Conservation (phyloP, 2,888 invertebrate species). For the Mylabris sibirica region DNA sequence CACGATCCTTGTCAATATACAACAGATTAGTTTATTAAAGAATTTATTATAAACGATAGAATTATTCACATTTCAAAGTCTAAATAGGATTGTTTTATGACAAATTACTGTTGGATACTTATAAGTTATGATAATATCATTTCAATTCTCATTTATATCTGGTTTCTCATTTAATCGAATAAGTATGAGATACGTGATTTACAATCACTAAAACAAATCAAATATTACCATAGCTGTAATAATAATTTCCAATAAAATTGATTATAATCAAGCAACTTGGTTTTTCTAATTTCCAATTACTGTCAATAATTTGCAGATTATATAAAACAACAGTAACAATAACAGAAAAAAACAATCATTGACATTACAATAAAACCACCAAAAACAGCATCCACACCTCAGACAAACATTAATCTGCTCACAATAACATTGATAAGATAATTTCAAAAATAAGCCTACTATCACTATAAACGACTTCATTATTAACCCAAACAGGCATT, state of each 20-base stretch:
- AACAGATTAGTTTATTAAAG: background rate
- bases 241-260: slow-evolving; percentile 5
- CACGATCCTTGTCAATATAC: background rate
- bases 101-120: slow-evolving; percentile 6
- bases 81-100: slow-evolving; percentile 7
- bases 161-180: slow-evolving; percentile 3
- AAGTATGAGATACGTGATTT: slow-evolving; percentile 8
- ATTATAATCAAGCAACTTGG: background rate
- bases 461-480: too few species aligned
- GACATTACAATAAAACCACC: background rate
- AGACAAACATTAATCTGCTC: background rate
- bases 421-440: too few species aligned
- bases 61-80: background rate
- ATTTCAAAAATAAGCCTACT: too few species aligned
- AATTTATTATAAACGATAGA: slow-evolving; percentile 1
- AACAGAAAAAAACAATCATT: too few species aligned
- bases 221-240: slow-evolving; percentile 8
- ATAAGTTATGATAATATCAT: slow-evolving; percentile 7
- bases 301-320: background rate
- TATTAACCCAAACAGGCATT: too few species aligned
- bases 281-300: background rate
- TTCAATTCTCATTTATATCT: slow-evolving; percentile 8
- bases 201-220: slow-evolving; percentile 8
- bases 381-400: background rate
- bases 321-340: background rate